Evolutionary conservation across 53 echinoderm and acorn worm species (phyloP).

Genomic region (Apostichopus leukothele): DNA sequence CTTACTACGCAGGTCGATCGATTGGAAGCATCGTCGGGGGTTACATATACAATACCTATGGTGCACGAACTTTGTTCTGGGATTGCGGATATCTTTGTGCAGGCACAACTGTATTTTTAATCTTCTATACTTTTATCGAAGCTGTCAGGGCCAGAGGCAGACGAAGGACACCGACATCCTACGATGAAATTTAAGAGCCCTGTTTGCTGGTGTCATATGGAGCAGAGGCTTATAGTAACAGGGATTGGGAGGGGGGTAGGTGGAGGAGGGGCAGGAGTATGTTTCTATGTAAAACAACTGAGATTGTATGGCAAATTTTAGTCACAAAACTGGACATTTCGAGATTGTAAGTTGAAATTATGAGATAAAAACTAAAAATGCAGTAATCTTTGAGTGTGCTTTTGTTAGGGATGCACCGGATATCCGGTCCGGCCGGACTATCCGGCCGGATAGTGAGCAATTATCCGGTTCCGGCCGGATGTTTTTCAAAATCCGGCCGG

Average conservation of each 20-base stretch:
- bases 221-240: background rate
- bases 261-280: too few relatives aligned
- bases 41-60: constrained; percentile 60
- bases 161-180: background rate
- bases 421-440: too few relatives aligned
- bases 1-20: constrained; percentile 53
- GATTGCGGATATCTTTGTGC: constrained; percentile 53
- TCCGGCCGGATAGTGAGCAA: too few relatives aligned
- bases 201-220: background rate
- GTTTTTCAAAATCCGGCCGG: too few relatives aligned
- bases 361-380: too few relatives aligned
- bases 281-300: too few relatives aligned
- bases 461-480: too few relatives aligned
- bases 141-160: constrained; percentile 31
- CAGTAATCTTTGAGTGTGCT: too few relatives aligned
- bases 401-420: too few relatives aligned
- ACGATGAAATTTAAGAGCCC: background rate
- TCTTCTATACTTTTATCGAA: background rate
- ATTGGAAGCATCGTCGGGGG: constrained; percentile 64
- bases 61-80: constrained; percentile 61
- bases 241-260: background rate
- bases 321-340: too few relatives aligned
- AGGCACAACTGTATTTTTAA: constrained; percentile 45
- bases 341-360: too few relatives aligned
- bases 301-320: too few relatives aligned